Evolutionary conservation across 1,140 invertebrate genomes (phyloP), one percentile per base, ranked within the genome.

Genomic region (Nymphalis io): DNA sequence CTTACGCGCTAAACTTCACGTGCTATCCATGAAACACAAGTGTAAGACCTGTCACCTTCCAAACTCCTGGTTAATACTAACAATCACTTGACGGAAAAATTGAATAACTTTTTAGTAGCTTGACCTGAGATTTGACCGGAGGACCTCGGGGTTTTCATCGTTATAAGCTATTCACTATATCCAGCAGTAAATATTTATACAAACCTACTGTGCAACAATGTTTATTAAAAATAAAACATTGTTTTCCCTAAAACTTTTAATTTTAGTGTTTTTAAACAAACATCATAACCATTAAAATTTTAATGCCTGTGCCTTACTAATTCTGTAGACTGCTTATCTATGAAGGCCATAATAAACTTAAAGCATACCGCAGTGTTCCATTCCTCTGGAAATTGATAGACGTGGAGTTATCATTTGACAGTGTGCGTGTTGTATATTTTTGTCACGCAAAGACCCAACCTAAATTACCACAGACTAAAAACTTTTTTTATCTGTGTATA

Each of bases 331-430:
- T 66, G 74, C 86, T 88, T 88, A 88, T 88, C 86, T 84, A 81
- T 72, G 77, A 80, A 82, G 80, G 82, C 75, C 82, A 78, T 83
- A 85, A 85, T 87, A 84, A 86, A 89, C 68, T 85, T 83, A 84
- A 88, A 88, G 82, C 84, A 78, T 77, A 81, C 81, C 80, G 70
- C 74, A 70, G 81, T 84, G 80, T 79, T 85, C 82, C 83, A 88
- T 89, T 88, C 80, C 76, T 84, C 77, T 86, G 82, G 70, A 86
- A 90, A 88, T 89, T 90, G 88, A 90, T 90, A 87, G 87, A 88
- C 86, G 72, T 81, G 68, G 76, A 83, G 87, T 90, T 90, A 90
- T 90, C 88, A 90, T 90, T 90, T 90, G 88, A 90, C 88, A 90
- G 87, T 73, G 84, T 89, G 87, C 88, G 88, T 90, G 88, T 76